Conservation (phyloP, 2,888 invertebrate genomes). For the Pandemis heparana region DNA sequence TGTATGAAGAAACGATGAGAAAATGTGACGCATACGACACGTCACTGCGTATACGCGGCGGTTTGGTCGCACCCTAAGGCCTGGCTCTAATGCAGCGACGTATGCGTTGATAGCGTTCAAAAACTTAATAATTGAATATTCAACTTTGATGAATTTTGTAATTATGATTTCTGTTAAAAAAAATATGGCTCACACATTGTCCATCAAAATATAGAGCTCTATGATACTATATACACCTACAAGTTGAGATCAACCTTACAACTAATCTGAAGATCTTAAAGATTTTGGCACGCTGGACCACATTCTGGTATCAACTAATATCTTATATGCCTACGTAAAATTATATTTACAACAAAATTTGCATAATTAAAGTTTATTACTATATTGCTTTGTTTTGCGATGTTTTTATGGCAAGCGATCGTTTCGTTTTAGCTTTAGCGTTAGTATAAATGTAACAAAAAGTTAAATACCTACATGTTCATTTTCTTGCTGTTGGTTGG, state of each 20-base stretch:
- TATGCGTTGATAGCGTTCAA: background rate
- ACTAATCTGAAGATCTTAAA: constrained; percentile 78
- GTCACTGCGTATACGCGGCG: too few relatives aligned
- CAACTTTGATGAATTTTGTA: background rate
- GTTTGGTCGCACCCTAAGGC: too few relatives aligned
- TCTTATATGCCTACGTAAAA: constrained; percentile 6
- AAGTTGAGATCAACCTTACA: constrained; percentile 83
- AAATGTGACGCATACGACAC: too few relatives aligned
- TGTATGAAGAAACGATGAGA: too few relatives aligned
- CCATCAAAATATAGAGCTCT: constrained; percentile 53
- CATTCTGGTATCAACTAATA: constrained; percentile 53
- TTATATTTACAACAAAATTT: constrained; percentile 50
- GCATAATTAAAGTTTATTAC: constrained; percentile 40
- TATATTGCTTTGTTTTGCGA: constrained; percentile 44
- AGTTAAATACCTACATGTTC: too few relatives aligned
- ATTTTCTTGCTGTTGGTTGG: background rate
- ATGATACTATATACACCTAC: constrained; percentile 69
- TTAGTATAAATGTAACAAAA: background rate
- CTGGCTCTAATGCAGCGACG: too few relatives aligned
- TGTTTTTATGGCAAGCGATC: constrained; percentile 59
- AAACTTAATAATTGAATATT: background rate
- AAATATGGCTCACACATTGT: constrained; percentile 15
- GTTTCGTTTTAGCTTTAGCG: constrained; percentile 3
- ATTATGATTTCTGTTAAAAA: background rate
- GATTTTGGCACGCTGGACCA: constrained; percentile 83